Conservation (phyloP, 2,113 vertebrate genomes). For the Scomber japonicus region DNA sequence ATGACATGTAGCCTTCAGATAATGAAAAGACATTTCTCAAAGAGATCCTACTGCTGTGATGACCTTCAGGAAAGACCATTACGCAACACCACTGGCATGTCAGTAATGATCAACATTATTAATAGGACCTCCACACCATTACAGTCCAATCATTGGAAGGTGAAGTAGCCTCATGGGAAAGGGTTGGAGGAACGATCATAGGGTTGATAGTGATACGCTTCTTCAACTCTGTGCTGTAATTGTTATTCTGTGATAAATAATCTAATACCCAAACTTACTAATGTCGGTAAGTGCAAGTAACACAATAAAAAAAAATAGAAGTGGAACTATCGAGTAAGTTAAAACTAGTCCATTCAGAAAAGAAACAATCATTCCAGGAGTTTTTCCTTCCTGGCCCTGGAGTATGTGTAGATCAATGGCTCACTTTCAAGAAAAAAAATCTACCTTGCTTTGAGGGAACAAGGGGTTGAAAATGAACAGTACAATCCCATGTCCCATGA, state of each 20-base stretch:
- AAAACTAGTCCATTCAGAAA: not conserved
- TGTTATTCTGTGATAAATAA: not conserved
- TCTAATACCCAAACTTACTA: not conserved
- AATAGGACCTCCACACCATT: slow-evolving; percentile 36
- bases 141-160: not conserved
- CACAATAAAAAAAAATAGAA: not conserved
- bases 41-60: slow-evolving; percentile 49
- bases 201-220: not conserved
- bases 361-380: not conserved
- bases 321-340: not conserved
- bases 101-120: slow-evolving; percentile 59
- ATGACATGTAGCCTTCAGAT: slow-evolving; percentile 22
- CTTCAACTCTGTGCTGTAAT: not conserved
- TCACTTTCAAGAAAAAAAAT: not conserved
- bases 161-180: slow-evolving; percentile 6
- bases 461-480: not conserved
- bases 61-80: slow-evolving; percentile 61
- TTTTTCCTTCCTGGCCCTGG: not conserved
- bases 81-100: slow-evolving; percentile 39
- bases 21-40: slow-evolving; percentile 58
- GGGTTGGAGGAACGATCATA: not conserved
- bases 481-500: too few species aligned
- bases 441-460: not conserved
- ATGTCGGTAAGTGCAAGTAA: not conserved
- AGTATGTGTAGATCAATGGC: not conserved